phyloP scores from a whole-genome alignment of 2,797 vertebrate genomes.

The Cyprinodon diabolis region DNA sequence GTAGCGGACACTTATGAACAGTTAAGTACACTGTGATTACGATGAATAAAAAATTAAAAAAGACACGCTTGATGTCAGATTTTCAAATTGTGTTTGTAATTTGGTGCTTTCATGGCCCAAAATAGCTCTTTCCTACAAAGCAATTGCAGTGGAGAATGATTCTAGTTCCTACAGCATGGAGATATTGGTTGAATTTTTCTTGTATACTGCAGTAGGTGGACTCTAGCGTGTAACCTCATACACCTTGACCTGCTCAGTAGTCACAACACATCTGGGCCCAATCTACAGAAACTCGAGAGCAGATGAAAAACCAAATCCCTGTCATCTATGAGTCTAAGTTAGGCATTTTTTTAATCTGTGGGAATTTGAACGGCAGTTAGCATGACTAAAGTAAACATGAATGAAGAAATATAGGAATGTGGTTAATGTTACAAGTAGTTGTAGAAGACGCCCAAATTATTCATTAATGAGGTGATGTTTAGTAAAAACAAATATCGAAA shows the following conservation, averaged over 20 bases:
- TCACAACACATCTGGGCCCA: background rate
- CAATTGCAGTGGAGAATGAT: background rate
- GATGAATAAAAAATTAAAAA: background rate
- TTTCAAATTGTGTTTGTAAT: background rate
- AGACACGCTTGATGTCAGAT: background rate
- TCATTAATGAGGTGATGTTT: too few relatives aligned
- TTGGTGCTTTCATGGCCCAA: background rate
- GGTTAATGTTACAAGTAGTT: too few relatives aligned
- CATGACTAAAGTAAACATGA: too few relatives aligned
- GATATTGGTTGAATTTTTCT: background rate
- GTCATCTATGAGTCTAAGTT: too few relatives aligned
- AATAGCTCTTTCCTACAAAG: background rate
- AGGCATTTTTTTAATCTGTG: too few relatives aligned
- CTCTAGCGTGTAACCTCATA: background rate
- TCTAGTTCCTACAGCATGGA: background rate
- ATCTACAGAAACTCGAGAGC: too few relatives aligned
- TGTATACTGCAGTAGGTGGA: background rate
- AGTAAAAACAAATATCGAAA: too few relatives aligned
- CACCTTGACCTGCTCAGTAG: background rate
- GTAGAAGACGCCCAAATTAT: too few relatives aligned
- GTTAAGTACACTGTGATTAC: conserved; percentile 14
- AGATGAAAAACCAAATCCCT: too few relatives aligned
- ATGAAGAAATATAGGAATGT: too few relatives aligned
- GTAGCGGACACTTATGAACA: background rate
- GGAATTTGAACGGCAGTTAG: too few relatives aligned